phyloP scores from a whole-genome alignment of 1,140 invertebrate genomes.

The Meloidogyne hapla region DNA sequence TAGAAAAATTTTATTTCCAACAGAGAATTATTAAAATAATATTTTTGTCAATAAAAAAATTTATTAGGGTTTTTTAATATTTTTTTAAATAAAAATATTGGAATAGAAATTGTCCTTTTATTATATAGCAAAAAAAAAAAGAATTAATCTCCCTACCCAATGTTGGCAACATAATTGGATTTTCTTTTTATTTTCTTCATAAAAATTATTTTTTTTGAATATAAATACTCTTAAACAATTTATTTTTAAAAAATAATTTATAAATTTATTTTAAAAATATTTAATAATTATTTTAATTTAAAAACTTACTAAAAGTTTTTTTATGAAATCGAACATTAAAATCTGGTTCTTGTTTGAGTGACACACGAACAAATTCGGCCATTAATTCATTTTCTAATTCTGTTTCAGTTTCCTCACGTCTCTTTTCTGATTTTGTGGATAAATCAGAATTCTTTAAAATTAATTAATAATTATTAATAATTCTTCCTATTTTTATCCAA shows the following conservation, averaged over 20 bases:
- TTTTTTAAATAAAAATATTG: background rate
- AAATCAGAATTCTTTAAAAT: background rate
- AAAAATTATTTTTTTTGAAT: background rate
- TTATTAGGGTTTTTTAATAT: background rate
- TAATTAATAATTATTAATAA: no score
- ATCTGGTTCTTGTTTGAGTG: background rate
- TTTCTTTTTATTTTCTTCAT: background rate
- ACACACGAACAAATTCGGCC: slow-evolving; percentile 25
- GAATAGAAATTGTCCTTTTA: background rate
- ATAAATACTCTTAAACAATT: background rate
- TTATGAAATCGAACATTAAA: slow-evolving; percentile 11
- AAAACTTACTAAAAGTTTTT: slow-evolving; percentile 14
- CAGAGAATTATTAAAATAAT: background rate
- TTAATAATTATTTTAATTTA: slow-evolving; percentile 1
- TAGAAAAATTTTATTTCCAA: background rate
- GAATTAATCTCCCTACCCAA: background rate
- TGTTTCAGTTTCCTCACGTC: slow-evolving; percentile 19
- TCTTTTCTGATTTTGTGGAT: background rate
- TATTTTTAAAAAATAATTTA: no score
- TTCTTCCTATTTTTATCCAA: no score
- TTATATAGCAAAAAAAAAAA: background rate
- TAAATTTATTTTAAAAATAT: background rate
- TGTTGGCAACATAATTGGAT: slow-evolving; percentile 4
- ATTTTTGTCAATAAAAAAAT: background rate
- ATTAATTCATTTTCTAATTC: slow-evolving; percentile 19